phyloP scores from a whole-genome alignment of 2,797 vertebrate species.

The Danio choprae region DNA sequence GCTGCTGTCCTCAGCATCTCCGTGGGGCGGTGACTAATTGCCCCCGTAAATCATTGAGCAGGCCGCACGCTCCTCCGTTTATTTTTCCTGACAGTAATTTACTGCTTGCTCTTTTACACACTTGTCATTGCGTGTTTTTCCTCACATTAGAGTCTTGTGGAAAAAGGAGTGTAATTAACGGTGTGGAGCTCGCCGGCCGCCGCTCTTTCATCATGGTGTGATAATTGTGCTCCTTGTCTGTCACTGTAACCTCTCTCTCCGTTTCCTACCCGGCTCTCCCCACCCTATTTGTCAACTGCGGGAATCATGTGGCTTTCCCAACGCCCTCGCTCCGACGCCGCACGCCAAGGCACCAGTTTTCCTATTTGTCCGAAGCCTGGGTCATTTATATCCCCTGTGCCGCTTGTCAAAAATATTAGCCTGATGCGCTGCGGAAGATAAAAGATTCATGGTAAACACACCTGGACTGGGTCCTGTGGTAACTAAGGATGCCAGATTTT shows the following conservation, averaged over 20 bases:
- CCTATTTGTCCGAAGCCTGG: slow-evolving; percentile 84
- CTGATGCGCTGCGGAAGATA: slow-evolving; percentile 78
- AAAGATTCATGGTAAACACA: slow-evolving; percentile 81
- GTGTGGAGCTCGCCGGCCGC: slow-evolving; percentile 84
- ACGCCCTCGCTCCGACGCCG: slow-evolving; percentile 71
- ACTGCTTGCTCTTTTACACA: slow-evolving; percentile 99
- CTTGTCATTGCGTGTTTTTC: slow-evolving; percentile 99
- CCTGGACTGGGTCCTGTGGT: slow-evolving; percentile 66
- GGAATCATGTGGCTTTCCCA: slow-evolving; percentile 73
- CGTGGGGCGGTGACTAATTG: slow-evolving; percentile 98
- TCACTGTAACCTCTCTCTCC: slow-evolving; percentile 93
- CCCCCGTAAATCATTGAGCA: slow-evolving; percentile 97
- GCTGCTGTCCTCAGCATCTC: slow-evolving; percentile 91
- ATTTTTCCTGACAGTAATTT: slow-evolving; percentile 99
- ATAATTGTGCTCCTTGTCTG: slow-evolving; percentile 99
- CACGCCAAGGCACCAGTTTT: slow-evolving; percentile 74
- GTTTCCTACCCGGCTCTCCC: slow-evolving; percentile 74
- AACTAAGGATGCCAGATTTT: slow-evolving; percentile 42
- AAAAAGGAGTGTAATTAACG: slow-evolving; percentile 99
- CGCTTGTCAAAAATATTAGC: slow-evolving; percentile 87
- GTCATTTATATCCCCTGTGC: slow-evolving; percentile 87
- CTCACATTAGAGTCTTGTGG: slow-evolving; percentile 98
- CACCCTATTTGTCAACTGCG: slow-evolving; percentile 90
- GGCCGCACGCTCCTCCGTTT: slow-evolving; percentile 91
- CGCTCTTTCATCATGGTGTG: slow-evolving; percentile 99